phyloP scores from a whole-genome alignment of 2,888 invertebrate genomes.

The Lochmaea crataegi region DNA sequence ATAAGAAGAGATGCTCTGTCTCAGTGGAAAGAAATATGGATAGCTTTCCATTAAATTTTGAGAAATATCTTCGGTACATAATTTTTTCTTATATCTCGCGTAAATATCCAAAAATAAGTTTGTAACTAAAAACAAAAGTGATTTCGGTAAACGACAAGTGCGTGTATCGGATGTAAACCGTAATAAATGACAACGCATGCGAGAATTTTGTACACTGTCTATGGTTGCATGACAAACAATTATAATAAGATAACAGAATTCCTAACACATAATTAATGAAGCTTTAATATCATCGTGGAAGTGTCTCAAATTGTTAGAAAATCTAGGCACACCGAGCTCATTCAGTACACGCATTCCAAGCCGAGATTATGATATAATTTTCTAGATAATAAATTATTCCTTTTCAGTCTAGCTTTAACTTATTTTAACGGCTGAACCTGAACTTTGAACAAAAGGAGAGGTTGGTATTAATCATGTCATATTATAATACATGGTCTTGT shows the following conservation, averaged over 20 bases:
- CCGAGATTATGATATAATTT: conserved; percentile 34
- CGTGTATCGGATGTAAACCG: neutral
- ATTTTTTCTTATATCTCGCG: too few species aligned
- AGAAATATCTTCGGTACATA: too few species aligned
- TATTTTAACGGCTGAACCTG: conserved; percentile 50
- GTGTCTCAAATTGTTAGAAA: conserved; percentile 26
- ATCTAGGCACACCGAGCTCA: conserved; percentile 22
- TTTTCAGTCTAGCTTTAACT: conserved; percentile 26
- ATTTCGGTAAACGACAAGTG: neutral
- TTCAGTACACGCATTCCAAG: conserved; percentile 28
- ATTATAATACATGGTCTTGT: conserved; percentile 22
- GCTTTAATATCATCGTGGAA: conserved; percentile 28
- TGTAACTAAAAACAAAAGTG: neutral
- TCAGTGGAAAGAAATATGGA: too few species aligned
- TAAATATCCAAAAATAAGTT: too few species aligned
- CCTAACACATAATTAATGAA: conserved; percentile 27
- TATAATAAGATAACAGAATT: conserved; percentile 19
- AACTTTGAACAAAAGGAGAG: conserved; percentile 38
- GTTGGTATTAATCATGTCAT: conserved; percentile 53
- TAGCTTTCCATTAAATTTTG: too few species aligned
- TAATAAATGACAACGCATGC: neutral
- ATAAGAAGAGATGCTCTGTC: too few species aligned
- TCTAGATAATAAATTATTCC: conserved; percentile 30
- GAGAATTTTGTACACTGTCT: neutral
- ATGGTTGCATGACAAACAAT: conserved; percentile 7